A percentile compares a stretch with the other conserved stretches of the same genome.
phyloP scores from a whole-genome alignment of 2,888 invertebrate genomes.

The Drosophila anomalipes region DNA sequence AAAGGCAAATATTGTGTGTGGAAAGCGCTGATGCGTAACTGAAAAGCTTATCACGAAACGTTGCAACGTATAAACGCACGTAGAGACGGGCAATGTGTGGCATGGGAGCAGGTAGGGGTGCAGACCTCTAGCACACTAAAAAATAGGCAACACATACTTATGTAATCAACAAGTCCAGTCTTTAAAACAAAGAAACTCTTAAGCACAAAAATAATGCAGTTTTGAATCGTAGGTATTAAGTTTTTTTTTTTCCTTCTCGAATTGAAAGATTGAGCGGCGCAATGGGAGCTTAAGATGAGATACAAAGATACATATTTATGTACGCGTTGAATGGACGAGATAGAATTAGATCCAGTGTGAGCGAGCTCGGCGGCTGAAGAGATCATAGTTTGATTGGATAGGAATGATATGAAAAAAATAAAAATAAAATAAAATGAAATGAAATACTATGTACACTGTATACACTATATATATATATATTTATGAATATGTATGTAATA shows the following conservation, averaged over 20 bases:
- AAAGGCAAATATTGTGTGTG: conserved; percentile 30
- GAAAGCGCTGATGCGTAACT: conserved; percentile 8
- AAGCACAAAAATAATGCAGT: conserved; percentile 45
- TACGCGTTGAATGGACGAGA: neutral
- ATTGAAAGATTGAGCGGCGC: neutral
- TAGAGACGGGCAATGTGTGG: neutral
- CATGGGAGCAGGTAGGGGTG: neutral
- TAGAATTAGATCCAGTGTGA: neutral
- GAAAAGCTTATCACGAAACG: neutral
- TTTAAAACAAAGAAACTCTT: conserved; percentile 3
- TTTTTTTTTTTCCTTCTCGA: conserved; percentile 20
- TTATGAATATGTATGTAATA: conserved; percentile 51
- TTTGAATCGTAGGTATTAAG: conserved; percentile 39
- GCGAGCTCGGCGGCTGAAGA: conserved; percentile 12
- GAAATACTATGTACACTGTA: conserved; percentile 48
- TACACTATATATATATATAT: conserved; percentile 45
- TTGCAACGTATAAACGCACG: conserved; percentile 13
- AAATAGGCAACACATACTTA: conserved; percentile 8
- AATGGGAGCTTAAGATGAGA: neutral
- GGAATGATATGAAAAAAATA: conserved; percentile 14
- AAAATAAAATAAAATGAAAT: neutral
- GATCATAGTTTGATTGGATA: conserved; percentile 39
- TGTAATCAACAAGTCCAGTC: conserved; percentile 27
- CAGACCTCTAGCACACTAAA: conserved; percentile 32
- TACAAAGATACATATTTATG: conserved; percentile 2